phyloP scores from a whole-genome alignment of 2,888 invertebrate genomes.

The Heliothis peltigera region DNA sequence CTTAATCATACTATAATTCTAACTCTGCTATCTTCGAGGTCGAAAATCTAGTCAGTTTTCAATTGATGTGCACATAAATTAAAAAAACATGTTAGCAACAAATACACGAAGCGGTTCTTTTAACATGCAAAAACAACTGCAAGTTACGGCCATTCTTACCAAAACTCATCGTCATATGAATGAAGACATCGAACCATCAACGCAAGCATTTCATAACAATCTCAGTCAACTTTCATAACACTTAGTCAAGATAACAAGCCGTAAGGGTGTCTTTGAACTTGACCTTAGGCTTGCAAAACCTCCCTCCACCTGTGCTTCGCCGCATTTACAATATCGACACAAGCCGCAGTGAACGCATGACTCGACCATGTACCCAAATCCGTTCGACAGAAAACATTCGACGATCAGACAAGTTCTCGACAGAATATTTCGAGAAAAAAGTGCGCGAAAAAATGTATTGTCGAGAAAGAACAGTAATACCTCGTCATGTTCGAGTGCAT shows the following conservation, averaged over 20 bases:
- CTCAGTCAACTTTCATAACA: slow-evolving; percentile 56
- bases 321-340: slow-evolving; percentile 62
- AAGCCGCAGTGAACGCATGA: slow-evolving; percentile 69
- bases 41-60: too few species aligned
- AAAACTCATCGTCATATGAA: slow-evolving; percentile 22
- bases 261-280: slow-evolving; percentile 64
- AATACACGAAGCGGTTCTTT: too few species aligned
- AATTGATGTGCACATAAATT: too few species aligned
- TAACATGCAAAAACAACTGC: background rate
- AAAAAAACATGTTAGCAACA: too few species aligned
- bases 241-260: slow-evolving; percentile 44
- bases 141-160: background rate
- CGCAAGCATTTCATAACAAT: slow-evolving; percentile 59
- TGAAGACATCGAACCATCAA: slow-evolving; percentile 42
- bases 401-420: slow-evolving; percentile 92
- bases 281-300: slow-evolving; percentile 69
- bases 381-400: slow-evolving; percentile 92
- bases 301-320: slow-evolving; percentile 47
- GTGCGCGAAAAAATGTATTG: slow-evolving; percentile 70
- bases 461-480: slow-evolving; percentile 73
- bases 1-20: too few species aligned
- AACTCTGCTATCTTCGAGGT: too few species aligned
- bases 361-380: slow-evolving; percentile 91
- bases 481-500: slow-evolving; percentile 67
- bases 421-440: slow-evolving; percentile 87